Base-by-base conservation (phyloP, 2,797 vertebrate genomes). In the Adelosebastes latens region DNA sequence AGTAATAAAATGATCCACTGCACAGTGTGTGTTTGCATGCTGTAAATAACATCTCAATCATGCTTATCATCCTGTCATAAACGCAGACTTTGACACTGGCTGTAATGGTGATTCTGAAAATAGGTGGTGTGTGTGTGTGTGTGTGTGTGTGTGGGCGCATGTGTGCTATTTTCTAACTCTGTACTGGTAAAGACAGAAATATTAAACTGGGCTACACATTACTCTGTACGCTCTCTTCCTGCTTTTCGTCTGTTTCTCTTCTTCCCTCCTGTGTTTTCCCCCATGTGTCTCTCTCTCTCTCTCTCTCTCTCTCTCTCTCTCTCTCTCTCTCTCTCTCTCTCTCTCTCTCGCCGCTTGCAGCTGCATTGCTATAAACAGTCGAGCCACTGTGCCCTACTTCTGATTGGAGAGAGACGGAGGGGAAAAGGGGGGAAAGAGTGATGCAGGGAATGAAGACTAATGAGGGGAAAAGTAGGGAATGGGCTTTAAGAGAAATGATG, bases 371-470 rank as follows among this genome's bases (percentile, higher is more conserved):
- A 85, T 90, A 90, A 92, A 94, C 93, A 94, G 93, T 91, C 55
- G 29, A 91, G 89, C 91, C 89, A 87, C 92, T 93, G 92, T 94
- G 94, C 87, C 93, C 94, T 94, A 94, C 84, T 93, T 95, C 89
- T 90, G 85, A 85, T 77, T 12, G 27, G 62, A 82, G 75, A 80
- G 86, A 56, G 71, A 80, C 18, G 58, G 84, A 70, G 75, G 77
- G 62, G 62, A 81, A n/a, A 81, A n/a, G 75, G 55, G 55, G 73
- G 84, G 74, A 81, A 79, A 64, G 83, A 78, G 75, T n/a, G 83
- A 90, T 80, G 68, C 83, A 66, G 65, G 70, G 87, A 84, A 52
- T 52, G 84, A 81, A 84, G 80, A 79, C 86, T 89, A 88, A 88
- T 88, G 77, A 90, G 89, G 87, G 80, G 69, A 32, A 73, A 79